Evolutionary conservation across 2,113 vertebrate genomes (phyloP).

Genomic region (Egretta garzetta): DNA sequence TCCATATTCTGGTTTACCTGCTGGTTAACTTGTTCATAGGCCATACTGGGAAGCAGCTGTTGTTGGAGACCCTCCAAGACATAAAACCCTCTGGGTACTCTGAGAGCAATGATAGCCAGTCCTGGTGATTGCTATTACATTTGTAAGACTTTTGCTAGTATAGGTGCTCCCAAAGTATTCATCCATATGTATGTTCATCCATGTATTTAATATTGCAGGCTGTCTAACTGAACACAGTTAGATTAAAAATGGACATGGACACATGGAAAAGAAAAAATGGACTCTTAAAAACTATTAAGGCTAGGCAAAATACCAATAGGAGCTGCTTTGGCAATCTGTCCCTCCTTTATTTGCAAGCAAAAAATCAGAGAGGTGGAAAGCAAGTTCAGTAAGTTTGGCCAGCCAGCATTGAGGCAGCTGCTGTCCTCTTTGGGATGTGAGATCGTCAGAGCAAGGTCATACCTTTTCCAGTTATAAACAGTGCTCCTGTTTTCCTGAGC

Average conservation of each 20-base stretch:
- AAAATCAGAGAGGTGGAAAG: background rate
- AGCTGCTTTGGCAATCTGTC: background rate
- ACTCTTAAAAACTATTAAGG: background rate
- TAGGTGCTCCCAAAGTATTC: background rate
- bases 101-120: background rate
- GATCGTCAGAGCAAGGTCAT: background rate
- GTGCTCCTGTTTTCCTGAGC: background rate
- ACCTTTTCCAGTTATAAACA: background rate
- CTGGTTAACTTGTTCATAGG: background rate
- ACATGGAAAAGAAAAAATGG: background rate
- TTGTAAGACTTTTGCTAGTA: background rate
- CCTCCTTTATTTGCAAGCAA: background rate
- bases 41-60: background rate
- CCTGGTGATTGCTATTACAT: background rate
- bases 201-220: background rate
- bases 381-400: background rate
- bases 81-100: background rate
- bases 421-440: background rate
- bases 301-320: background rate
- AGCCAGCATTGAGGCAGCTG: fast-evolving
- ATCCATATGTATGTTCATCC: background rate
- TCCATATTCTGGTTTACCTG: background rate
- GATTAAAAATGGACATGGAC: too few relatives aligned
- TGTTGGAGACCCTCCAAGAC: background rate
- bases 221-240: background rate